Evolutionary conservation across 2,888 invertebrate species (phyloP).

Genomic region (Dasypogon diadema): DNA sequence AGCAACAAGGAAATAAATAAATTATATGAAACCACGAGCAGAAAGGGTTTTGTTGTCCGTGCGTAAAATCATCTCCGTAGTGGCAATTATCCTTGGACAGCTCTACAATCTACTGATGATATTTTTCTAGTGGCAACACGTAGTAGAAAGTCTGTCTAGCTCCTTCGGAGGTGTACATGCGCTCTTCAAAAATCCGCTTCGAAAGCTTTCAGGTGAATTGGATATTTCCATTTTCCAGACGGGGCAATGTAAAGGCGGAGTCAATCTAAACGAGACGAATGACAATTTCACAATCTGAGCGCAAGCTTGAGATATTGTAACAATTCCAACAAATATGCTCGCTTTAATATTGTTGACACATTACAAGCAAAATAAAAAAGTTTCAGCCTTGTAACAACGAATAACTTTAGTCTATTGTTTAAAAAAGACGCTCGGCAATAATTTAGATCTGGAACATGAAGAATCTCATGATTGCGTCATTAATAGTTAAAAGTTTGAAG

Average conservation of each 20-base stretch:
- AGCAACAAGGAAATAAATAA: conserved; percentile 35
- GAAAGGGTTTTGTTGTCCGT: background rate
- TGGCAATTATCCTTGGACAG: background rate
- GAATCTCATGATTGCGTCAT: background rate
- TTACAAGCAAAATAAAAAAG: conserved; percentile 11
- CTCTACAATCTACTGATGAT: no score
- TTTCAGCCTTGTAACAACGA: conserved; percentile 2
- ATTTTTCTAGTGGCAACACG: no score
- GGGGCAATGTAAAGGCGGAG: conserved; percentile 12
- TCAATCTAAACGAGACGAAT: background rate
- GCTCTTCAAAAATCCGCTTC: background rate
- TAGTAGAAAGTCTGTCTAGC: background rate
- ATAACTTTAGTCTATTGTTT: conserved; percentile 25
- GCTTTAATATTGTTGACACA: background rate
- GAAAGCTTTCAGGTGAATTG: background rate
- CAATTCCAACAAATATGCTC: conserved; percentile 9
- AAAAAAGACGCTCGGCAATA: conserved; percentile 16
- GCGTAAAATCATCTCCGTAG: background rate
- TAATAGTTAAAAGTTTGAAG: conserved; percentile 11
- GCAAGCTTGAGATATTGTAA: conserved; percentile 39
- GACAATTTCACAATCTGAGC: conserved; percentile 5
- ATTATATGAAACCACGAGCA: background rate
- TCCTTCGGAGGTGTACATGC: background rate
- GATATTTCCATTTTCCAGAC: conserved; percentile 7
- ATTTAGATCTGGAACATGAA: conserved; percentile 16